Percentiles rank a stretch among this genome's conserved stretches.
These are phyloP conservation scores for Stigmatopora nigra DNA, from an alignment of 2,113 vertebrate species.

Conservation along the genomic window DNA sequence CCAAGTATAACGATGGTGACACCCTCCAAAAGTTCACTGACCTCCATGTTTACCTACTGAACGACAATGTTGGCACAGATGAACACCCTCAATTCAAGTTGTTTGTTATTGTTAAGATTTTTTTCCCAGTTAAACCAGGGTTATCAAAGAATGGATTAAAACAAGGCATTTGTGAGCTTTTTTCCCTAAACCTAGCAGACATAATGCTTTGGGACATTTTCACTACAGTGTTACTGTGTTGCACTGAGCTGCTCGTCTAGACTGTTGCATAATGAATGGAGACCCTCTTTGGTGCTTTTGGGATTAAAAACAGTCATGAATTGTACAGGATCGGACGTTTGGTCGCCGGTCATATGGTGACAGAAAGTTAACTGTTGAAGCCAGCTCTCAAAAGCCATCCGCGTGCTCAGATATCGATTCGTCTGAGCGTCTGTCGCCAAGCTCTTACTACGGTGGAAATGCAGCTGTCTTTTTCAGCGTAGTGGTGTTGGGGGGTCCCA, in stretches of 20 bases:
- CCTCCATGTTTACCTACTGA: conserved; percentile 13
- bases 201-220: not conserved
- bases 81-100: not conserved
- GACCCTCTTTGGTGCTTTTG: conserved; percentile 2
- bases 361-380: no score
- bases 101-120: not conserved
- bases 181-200: not conserved
- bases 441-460: conserved; percentile 65
- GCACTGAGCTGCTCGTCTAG: conserved; percentile 18
- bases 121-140: not conserved
- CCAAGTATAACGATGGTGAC: conserved; percentile 14
- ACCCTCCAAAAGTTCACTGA: conserved; percentile 42
- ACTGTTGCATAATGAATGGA: conserved; percentile 43
- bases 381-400: no score
- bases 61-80: not conserved
- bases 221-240: not conserved
- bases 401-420: conserved; percentile 37
- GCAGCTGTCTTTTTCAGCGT: conserved; percentile 60
- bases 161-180: not conserved
- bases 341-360: no score
- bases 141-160: not conserved
- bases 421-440: conserved; percentile 41
- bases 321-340: no score
- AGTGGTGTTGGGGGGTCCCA: conserved; percentile 22
- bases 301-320: not conserved